Base-by-base conservation (phyloP, 2,888 invertebrate species). In the Miltochrista miniata region DNA sequence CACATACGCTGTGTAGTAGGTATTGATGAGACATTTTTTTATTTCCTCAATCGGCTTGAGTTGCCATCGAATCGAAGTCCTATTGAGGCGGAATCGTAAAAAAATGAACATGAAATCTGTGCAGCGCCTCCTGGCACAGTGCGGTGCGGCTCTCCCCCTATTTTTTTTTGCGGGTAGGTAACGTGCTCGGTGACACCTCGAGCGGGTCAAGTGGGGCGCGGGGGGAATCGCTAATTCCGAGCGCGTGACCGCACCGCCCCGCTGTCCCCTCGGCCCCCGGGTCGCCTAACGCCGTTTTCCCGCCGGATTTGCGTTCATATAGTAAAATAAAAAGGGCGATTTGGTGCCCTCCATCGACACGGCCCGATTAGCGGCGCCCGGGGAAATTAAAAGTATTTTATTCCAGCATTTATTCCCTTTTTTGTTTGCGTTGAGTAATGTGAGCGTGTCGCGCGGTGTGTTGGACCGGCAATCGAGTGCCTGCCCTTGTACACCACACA, bases 381-480 rank as follows among this genome's bases (percentile, higher is more conserved):
- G 90, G 89, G 90, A 89, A 90, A 90, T 90, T 90, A 90, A 89
- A 90, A 89, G 89, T 88, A 87, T 90, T 88, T 88, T 88, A 88
- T 88, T 88, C 84, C 81, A 84, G 82, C 84, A 88, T 88, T 88
- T 85, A 88, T 88, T 87, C 83, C 79, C 81, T 83, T 85, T 31
- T 88, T 86, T 88, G 85, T 88, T 88, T 86, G 83, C 73, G 76
- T 82, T 83, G 84, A 84, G 83, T 86, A 83, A 82, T 77, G 78
- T 55, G 76, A 74, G 75, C 72, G 76, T 68, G 70, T 69, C 67
- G 70, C 64, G 70, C 67, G 74, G 69, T 57, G 72, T 74, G 78
- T 62, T 68, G 56, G 62, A 47, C 50, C 42, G 39, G 38, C 40
- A 57, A 51, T 60, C 59, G 56, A 64, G 65, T 55, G 56, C 51